These are phyloP conservation scores for Lacerta agilis DNA, from an alignment of 2,797 vertebrate species.

Conservation along the genomic window DNA sequence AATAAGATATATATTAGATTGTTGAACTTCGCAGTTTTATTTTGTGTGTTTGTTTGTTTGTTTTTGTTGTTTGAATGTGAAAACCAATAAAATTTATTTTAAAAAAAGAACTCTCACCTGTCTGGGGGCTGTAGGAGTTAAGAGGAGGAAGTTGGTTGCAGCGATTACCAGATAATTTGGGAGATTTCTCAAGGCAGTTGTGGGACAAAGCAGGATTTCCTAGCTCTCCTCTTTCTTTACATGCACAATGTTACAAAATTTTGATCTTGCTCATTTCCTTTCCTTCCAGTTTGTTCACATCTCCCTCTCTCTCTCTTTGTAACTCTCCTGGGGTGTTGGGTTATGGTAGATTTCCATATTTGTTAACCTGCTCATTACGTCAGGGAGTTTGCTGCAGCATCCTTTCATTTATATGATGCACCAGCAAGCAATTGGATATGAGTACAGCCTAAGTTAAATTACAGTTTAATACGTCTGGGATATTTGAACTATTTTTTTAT, in stretches of 20 bases:
- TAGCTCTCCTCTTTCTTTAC: not conserved
- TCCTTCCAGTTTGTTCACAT: not conserved
- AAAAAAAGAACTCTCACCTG: too few relatives aligned
- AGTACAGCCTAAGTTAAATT: not conserved
- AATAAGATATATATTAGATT: too few relatives aligned
- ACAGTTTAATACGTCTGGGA: not conserved
- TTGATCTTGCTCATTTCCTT: slow-evolving; percentile 3
- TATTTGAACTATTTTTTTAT: not conserved
- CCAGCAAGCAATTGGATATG: not conserved
- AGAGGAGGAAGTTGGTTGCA: too few relatives aligned
- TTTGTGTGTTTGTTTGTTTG: too few relatives aligned
- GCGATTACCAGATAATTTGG: too few relatives aligned
- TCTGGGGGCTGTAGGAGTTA: too few relatives aligned
- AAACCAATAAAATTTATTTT: too few relatives aligned
- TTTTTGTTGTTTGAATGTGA: too few relatives aligned
- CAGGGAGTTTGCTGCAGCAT: not conserved
- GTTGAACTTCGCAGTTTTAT: too few relatives aligned
- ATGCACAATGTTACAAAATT: not conserved
- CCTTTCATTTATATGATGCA: not conserved
- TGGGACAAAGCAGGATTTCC: too few relatives aligned
- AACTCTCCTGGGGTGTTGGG: not conserved
- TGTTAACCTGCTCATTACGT: not conserved
- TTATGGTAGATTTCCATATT: not conserved
- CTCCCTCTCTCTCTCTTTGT: not conserved
- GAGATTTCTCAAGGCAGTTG: too few relatives aligned